Base-by-base conservation (phyloP, 2,888 invertebrate species). In the Meganola albula region DNA sequence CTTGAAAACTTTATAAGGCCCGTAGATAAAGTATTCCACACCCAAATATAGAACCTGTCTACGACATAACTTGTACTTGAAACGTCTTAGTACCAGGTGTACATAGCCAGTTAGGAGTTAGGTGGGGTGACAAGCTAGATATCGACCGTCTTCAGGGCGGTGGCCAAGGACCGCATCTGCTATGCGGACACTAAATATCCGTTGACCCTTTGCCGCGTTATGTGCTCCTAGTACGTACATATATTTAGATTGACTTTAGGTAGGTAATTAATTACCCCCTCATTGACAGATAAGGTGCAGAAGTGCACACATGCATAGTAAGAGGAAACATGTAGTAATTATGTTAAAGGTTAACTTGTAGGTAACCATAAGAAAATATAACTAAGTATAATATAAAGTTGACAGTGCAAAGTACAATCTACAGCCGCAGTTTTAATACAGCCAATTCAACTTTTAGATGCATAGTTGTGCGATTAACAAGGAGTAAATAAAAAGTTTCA, bases 71-170 rank as follows among this genome's bases (percentile, higher is more conserved):
- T 43, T 49, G 46, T 55, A 52, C 52, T 56, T 58, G 44, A 58
- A 40, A 45, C 40, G 45, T 60, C 60, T 69, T 70, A 71, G 73
- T 74, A 78, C 76, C 82, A 83, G 82, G 80, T 80, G 76, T 66
- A 75, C 68, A 83, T 80, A 78, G 67, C 63, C 65, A 67, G 69
- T 63, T 70, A 70, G 74, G 69, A 73, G 74, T 66, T 74, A 73
- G 71, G 76, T 74, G 78, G 80, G 82, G 82, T 78, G 80, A 75
- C 77, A 69, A 63, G 44, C 49, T 53, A 53, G 69, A 61, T 83
- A 84, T 85, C 83, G 84, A 85, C 84, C 84, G 84, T 83, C 84
- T 84, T 84, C 47, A 74, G 77, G 79, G 76, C 74, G 78, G 71
- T 72, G 77, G 74, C 79, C 74, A 79, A 83, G 80, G 76, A 79